These are phyloP conservation scores for Rhinolophus ferrumequinum DNA, from an alignment of 2,113 vertebrate species.

Conservation along the genomic window DNA sequence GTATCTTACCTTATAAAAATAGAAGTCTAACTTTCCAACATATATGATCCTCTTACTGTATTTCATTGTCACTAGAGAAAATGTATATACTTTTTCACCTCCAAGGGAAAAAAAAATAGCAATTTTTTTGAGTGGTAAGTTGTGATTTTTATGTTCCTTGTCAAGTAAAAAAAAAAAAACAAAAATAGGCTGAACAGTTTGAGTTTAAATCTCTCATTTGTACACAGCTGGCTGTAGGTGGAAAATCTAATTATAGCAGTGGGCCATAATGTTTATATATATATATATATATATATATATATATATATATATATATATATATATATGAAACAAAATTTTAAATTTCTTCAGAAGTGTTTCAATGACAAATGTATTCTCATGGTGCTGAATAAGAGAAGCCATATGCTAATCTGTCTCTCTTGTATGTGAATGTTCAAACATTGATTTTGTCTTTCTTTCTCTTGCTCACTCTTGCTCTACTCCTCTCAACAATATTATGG, in stretches of 20 bases:
- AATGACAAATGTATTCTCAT: not conserved
- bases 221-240: slow-evolving; percentile 13
- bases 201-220: slow-evolving; percentile 22
- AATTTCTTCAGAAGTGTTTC: slow-evolving; percentile 33
- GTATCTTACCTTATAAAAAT: not conserved
- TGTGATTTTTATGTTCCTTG: not conserved
- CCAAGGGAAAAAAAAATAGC: not conserved
- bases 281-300: too few relatives aligned
- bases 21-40: slow-evolving; percentile 1
- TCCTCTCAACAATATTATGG: not conserved
- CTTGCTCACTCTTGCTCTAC: not conserved
- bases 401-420: not conserved
- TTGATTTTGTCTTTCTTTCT: not conserved
- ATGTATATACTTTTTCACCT: not conserved
- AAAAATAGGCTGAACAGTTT: not conserved
- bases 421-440: not conserved
- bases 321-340: not conserved
- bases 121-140: not conserved
- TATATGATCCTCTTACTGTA: not conserved
- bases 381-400: not conserved
- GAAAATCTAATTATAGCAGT: slow-evolving; percentile 31
- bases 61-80: not conserved
- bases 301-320: too few relatives aligned
- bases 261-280: not conserved
- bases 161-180: not conserved